Evolutionary conservation across 1,140 invertebrate genomes (phyloP).

Genomic region (Caenorhabditis elegans): DNA sequence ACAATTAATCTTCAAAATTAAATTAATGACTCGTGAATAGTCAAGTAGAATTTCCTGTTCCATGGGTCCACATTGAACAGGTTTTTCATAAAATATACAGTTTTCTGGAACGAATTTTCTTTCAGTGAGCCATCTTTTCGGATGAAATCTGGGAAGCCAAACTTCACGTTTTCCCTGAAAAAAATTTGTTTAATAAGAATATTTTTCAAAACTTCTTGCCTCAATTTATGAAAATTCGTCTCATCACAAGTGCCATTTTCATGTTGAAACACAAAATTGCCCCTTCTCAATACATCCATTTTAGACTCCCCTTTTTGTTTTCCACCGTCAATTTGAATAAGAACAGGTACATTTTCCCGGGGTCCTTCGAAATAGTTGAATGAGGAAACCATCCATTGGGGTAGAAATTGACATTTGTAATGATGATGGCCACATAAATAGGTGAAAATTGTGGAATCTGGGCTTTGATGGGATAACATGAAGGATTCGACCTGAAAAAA

Average conservation of each 20-base stretch:
- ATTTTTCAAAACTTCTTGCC: not conserved
- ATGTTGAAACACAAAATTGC: not conserved
- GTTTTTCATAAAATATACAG: not conserved
- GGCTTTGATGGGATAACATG: not conserved
- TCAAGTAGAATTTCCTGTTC: constrained; percentile 15
- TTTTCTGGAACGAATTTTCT: not conserved
- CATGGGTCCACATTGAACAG: not conserved
- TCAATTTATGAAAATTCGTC: not conserved
- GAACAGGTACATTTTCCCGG: not conserved
- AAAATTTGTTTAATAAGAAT: not conserved
- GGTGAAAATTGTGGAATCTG: not conserved
- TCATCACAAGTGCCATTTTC: not conserved
- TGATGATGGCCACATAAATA: not conserved
- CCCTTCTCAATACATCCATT: not conserved
- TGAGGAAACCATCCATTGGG: not conserved
- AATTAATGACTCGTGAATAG: not conserved
- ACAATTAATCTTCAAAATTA: no score
- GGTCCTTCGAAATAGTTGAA: constrained; percentile 21
- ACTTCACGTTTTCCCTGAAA: not conserved
- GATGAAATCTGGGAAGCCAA: not conserved
- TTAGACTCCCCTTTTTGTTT: not conserved
- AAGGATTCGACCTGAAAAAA: not conserved
- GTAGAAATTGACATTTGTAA: constrained; percentile 7
- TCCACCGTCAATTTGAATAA: not conserved
- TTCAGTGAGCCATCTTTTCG: not conserved